Evolutionary conservation across 2,888 invertebrate genomes (phyloP), one percentile per base, ranked within the genome.

Genomic region (Scaptodrosophila latifasciaeformis): DNA sequence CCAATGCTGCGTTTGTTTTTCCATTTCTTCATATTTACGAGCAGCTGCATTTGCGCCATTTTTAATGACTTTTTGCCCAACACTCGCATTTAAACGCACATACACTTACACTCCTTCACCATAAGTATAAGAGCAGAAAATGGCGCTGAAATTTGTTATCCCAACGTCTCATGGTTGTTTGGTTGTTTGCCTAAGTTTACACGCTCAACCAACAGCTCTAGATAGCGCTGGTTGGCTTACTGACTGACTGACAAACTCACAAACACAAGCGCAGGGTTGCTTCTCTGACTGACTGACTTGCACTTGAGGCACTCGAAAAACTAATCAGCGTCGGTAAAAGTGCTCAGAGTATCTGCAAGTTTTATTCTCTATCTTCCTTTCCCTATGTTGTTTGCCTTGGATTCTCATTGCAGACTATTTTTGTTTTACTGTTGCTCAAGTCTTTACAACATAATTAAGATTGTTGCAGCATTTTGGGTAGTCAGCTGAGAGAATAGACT

Each of bases 241-340:
- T 47, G 54, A 29, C 47, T 49, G 59, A 44, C 59, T 49, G 62
- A 44, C 49, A 45, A 65, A 35, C 48, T 35, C 55, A 46, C n/a
- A n/a, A n/a, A n/a, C n/a, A n/a, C n/a, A n/a, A n/a, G n/a, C n/a
- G n/a, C n/a, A n/a, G n/a, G n/a, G n/a, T n/a, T n/a, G n/a, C n/a
- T n/a, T n/a, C 24, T 54, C 59, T 59, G 65, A 57, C 62, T 55
- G 59, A 53, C 65, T 66, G 64, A 64, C 62, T 65, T 54, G 65
- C 67, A 57, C 76, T 71, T 60, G 67, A 63, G 74, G 66, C 77
- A 66, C 75, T 76, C 66, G 62, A 77, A 75, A 76, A 76, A 76
- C 77, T 76, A 76, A 76, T 76, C 75, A 76, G 70, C 66, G 62
- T 62, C 61, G 62, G 67, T 43, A 54, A 51, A 60, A 59, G 49